Evolutionary conservation across 2,888 invertebrate genomes (phyloP), one percentile per base, ranked within the genome.

Genomic region (Minunthozetes semirufus): DNA sequence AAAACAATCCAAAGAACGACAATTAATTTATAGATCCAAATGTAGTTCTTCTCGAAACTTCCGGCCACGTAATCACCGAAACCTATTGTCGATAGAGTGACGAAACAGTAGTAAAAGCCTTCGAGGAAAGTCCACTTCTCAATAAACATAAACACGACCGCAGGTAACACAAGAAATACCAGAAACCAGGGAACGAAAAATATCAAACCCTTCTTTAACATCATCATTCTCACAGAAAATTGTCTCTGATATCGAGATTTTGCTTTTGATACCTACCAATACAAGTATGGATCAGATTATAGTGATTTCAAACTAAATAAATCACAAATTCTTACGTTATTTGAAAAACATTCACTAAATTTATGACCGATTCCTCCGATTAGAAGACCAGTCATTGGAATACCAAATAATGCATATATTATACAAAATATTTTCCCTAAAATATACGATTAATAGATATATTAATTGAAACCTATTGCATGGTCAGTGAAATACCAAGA

Each of bases 1-100:
- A 93, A 92, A 76, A 93, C 91, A 73, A 94, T 92, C 94, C 94
- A 94, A 27, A 90, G 83, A 46, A 94, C 88, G 0, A 94, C 86
- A 80, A 91, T 90, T 76, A 90, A 87, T 83, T 93, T 89, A 84
- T 94, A 94, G 4, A 89, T 84, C 77, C 81, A 81, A n/a, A 79
- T 76, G 74, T 78, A 78, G 11, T 77, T 76, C 38, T 66, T 38
- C 17, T 77, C 78, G 63, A 19, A 9, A 46, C 1, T 70, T 48
- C 70, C 70, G 83, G 94, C 93, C 46, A 94, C 93, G 81, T 88
- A 88, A 83, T 94, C 94, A 17, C 94, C 94, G 82, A 93, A 94
- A 56, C 94, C 94, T 78, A 94, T 93, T 4, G 82, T 82, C 22
- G 81, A 80, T 38, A 82, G 79, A 9, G 81, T 81, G 50, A 82